Evolutionary conservation across 2,113 vertebrate species (phyloP), one percentile per base, ranked within the genome.

Genomic region (Fulica atra): DNA sequence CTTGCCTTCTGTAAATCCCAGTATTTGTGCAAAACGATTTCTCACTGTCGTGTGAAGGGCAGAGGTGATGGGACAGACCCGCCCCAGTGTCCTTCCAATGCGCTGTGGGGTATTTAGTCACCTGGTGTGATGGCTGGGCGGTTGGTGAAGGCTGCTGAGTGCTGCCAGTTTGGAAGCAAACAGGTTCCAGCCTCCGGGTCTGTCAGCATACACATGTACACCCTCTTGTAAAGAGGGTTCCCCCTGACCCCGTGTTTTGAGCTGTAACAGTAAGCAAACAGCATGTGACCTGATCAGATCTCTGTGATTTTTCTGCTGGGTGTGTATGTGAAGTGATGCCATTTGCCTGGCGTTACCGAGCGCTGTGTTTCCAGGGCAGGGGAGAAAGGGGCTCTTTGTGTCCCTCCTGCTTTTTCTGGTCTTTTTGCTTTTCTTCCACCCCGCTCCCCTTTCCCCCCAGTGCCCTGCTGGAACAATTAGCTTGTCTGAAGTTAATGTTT

Each of bases 401-500:
- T 28, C 7, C 48, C 8, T 18, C 8, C 54, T 61, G 89, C 61
- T 25, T 23, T 57, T 53, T 91, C 57, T 9, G 3, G 19, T 6
- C 19, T 15, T 92, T 68, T 63, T 88, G 76, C 19, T 26, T 29
- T 20, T 28, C 51, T 46, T 46, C 44, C 17, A 46, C 44, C 44
- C 44, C 17, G 16, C 44, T 17, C 44, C 44, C 18, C 50, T 25
- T 33, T 48, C 48, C 48, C 19, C 56, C 23, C 26, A 59, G 79
- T 57, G 24, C 61, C 31, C 66, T 94, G 60, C 95, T 92, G 79
- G 65, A 92, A 80, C 77, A 59, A 90, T 56, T 90, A 95, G 56
- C 92, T 90, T 87, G 63, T 94, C 91, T 89, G 53, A 89, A 82
- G 70, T 91, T 69, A 95, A 71, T 94, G 44, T 86, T 95, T 92